A percentile compares a stretch with the other conserved stretches of the same genome.
Conservation (phyloP, 2,888 invertebrate species). For the Macaria notata region DNA sequence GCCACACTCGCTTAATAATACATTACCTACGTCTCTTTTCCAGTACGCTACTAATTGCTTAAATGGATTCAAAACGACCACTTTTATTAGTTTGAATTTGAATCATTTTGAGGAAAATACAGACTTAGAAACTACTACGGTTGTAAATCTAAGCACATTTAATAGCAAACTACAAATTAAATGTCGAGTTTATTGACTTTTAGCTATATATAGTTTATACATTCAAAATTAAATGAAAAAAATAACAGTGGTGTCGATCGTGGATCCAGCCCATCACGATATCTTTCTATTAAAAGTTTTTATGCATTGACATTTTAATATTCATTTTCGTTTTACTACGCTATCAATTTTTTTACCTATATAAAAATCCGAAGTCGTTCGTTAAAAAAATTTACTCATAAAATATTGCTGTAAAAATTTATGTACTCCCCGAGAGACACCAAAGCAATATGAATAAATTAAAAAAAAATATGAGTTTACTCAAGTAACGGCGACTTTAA, state of each 20-base stretch:
- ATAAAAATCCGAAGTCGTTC: constrained; percentile 8
- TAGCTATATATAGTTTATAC: too few species aligned
- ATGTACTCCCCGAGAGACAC: constrained; percentile 6
- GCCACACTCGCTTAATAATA: too few species aligned
- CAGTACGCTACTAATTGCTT: too few species aligned
- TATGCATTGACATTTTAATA: not conserved
- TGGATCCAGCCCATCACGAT: not conserved
- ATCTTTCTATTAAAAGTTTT: not conserved
- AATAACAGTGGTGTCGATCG: not conserved
- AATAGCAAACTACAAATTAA: too few species aligned
- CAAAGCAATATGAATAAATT: constrained; percentile 15
- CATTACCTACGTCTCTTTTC: too few species aligned
- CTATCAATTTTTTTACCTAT: constrained; percentile 9
- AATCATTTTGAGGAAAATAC: too few species aligned
- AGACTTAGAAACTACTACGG: too few species aligned
- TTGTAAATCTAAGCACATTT: too few species aligned
- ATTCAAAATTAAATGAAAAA: not conserved
- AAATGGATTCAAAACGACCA: too few species aligned
- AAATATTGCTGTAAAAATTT: constrained; percentile 10
- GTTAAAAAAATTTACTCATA: constrained; percentile 7
- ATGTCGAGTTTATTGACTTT: too few species aligned
- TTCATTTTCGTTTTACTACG: constrained; percentile 9
- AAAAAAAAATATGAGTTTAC: constrained; percentile 14
- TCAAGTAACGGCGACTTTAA: not conserved
- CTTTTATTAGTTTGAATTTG: too few species aligned